phyloP scores from a whole-genome alignment of 2,888 invertebrate species.

The Dicyrtomina minuta region DNA sequence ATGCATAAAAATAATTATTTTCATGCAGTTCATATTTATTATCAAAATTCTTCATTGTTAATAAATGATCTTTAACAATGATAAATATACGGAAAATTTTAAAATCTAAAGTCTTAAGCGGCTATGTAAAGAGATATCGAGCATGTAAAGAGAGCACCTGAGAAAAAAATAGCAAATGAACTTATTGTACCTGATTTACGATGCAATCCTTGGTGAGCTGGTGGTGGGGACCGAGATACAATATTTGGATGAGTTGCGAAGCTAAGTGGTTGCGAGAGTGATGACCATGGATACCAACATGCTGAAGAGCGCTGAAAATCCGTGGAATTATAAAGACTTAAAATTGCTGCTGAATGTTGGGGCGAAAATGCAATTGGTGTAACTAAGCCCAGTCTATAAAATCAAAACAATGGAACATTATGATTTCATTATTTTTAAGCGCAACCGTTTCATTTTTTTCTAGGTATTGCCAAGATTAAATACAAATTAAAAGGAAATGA shows the following conservation, averaged over 20 bases:
- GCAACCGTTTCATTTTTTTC: too few relatives aligned
- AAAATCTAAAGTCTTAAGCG: too few relatives aligned
- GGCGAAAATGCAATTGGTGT: constrained; percentile 65
- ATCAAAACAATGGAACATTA: constrained; percentile 7
- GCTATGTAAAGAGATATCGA: too few relatives aligned
- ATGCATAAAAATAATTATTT: too few relatives aligned
- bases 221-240: constrained; percentile 51
- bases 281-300: constrained; percentile 54
- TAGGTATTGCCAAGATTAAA: not conserved
- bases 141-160: too few relatives aligned
- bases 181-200: constrained; percentile 49
- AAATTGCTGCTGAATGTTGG: constrained; percentile 53
- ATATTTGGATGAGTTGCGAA: constrained; percentile 47
- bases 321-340: constrained; percentile 53
- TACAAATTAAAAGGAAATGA: not conserved
- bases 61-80: too few relatives aligned
- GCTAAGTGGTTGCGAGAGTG: constrained; percentile 50
- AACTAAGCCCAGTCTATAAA: constrained; percentile 75
- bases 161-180: too few relatives aligned
- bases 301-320: constrained; percentile 53
- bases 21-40: too few relatives aligned
- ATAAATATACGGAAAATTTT: too few relatives aligned
- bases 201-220: constrained; percentile 53
- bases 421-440: constrained; percentile 11
- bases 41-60: too few relatives aligned